phyloP scores from a whole-genome alignment of 2,888 invertebrate species.

The Lordiphosa andalusiaca region DNA sequence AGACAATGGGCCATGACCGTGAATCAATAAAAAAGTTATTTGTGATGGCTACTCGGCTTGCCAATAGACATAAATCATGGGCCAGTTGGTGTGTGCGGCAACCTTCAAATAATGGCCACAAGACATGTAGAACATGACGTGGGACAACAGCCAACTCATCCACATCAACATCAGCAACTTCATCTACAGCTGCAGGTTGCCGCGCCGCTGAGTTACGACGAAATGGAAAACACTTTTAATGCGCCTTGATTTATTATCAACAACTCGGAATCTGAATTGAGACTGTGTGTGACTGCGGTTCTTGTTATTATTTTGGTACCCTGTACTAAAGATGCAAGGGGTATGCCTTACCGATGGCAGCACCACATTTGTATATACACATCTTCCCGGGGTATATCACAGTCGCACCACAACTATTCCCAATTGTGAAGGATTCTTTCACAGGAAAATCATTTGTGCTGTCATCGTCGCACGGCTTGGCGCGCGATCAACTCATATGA shows the following conservation, averaged over 20 bases:
- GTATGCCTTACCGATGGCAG: too few species aligned
- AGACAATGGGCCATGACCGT: conserved; percentile 33
- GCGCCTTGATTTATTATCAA: conserved; percentile 68
- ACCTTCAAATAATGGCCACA: conserved; percentile 58
- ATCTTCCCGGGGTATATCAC: too few species aligned
- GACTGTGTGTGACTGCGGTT: conserved; percentile 40
- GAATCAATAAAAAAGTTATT: conserved; percentile 49
- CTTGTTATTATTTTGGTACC: background rate
- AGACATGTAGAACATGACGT: conserved; percentile 68
- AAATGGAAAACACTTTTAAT: conserved; percentile 70
- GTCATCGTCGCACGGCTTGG: conserved; percentile 40
- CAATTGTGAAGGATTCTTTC: conserved; percentile 58
- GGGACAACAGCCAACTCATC: conserved; percentile 54
- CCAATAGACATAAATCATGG: conserved; percentile 68
- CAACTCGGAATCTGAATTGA: conserved; percentile 25
- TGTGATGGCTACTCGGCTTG: conserved; percentile 57
- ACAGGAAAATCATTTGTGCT: conserved; percentile 51
- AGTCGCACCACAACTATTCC: background rate
- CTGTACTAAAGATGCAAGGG: too few species aligned
- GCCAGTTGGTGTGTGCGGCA: conserved; percentile 52
- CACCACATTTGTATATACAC: too few species aligned
- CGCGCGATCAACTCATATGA: conserved; percentile 51
- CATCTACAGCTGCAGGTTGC: conserved; percentile 58
- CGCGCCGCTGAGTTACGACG: conserved; percentile 47
- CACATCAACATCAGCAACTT: conserved; percentile 53